Evolutionary conservation across 2,797 vertebrate species (phyloP), one percentile per base, ranked within the genome.

Genomic region (Phalanger gymnotis): DNA sequence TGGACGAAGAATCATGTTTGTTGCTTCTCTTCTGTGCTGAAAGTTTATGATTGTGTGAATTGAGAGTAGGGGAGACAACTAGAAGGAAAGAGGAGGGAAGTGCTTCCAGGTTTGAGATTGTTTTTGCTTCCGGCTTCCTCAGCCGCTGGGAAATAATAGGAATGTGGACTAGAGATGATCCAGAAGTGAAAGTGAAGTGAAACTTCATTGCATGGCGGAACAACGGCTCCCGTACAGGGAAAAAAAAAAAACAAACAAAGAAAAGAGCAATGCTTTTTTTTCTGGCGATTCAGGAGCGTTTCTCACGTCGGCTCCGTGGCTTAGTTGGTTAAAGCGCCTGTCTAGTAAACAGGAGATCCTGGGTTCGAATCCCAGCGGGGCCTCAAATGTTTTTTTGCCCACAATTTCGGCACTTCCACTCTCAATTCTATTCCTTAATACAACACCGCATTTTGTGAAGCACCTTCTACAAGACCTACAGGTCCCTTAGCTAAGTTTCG

Each of bases 331-430:
- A 97, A 98, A 98, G 97, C 95, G 92, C 98, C 97, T 98, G 97
- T 98, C 97, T 98, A 96, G 98, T 98, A 98, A 98, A 98, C 97
- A 98, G 97, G 98, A 98, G 97, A 97, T 97, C 97, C 97, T 98
- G 97, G 97, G 98, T 98, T 98, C 97, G 95, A 98, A 7, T 98
- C 98, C 98, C 98, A 98, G 96, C 95, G 7, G 96, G 93, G 94
- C 96, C 96, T 98, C 0, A 1, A 27, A n/a, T n/a, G n/a, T 40
- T 12, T 4, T 54, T 52, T 34, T n/a, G 11, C 9, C 11, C 19
- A 19, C 53, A 0, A 54, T 10, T 87, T 51, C 3, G 4, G 58
- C 30, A 12, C 12, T 61, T 61, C 11, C 30, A 31, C 3, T 61
- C 40, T 40, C 19, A 87, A 28, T 87, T 47, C 9, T 87, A 12